Conservation (phyloP, 2,113 vertebrate species). For the Lasiurus borealis region DNA sequence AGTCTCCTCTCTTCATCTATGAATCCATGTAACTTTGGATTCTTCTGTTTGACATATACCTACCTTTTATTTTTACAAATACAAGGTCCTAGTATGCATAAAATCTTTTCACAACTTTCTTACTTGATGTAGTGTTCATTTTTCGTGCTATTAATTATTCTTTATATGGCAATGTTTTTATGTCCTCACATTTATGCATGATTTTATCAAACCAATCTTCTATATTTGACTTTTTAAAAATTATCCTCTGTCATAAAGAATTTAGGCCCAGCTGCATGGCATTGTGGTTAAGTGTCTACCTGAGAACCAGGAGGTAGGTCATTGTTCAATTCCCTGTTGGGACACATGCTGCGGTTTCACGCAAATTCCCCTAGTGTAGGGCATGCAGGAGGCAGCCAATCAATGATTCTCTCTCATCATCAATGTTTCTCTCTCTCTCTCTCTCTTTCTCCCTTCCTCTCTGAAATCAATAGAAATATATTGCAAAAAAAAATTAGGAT, state of each 20-base stretch:
- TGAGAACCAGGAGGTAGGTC: too few species aligned
- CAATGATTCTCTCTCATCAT: too few species aligned
- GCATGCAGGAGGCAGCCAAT: too few species aligned
- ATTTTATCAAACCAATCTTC: slow-evolving; percentile 36
- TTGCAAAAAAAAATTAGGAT: neutral
- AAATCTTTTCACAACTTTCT: neutral
- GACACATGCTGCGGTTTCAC: too few species aligned
- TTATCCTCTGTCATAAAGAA: neutral
- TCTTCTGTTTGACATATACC: neutral
- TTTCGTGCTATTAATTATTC: neutral
- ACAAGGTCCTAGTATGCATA: neutral
- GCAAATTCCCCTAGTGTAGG: too few species aligned
- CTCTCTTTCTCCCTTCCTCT: too few species aligned
- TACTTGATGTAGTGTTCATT: slow-evolving; percentile 1
- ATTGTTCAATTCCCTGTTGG: too few species aligned
- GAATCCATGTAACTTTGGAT: neutral
- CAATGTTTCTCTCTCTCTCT: too few species aligned
- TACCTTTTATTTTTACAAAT: neutral
- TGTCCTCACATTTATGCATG: neutral
- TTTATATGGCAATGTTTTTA: slow-evolving; percentile 6
- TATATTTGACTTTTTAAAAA: slow-evolving; percentile 13
- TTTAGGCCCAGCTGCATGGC: neutral
- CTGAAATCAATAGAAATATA: too few species aligned
- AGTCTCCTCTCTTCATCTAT: neutral
- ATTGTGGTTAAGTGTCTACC: too few species aligned